Base-by-base conservation (phyloP, 2,888 invertebrate genomes). In the Allygus modestus region DNA sequence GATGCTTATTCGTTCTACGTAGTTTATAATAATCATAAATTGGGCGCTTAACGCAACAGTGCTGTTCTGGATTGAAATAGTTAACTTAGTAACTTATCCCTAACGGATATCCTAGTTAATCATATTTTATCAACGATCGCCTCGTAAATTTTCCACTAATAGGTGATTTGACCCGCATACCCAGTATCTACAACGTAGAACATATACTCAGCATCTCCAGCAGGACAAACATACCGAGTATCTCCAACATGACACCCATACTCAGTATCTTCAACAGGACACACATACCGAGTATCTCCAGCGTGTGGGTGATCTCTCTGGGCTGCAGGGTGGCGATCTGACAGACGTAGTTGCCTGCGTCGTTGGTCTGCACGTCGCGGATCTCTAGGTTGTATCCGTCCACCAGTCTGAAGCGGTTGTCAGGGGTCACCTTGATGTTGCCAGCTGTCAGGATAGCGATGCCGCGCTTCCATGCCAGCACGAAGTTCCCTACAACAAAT, bases 271-370 rank as follows among this genome's bases (percentile, higher is more conserved):
- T 12, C 46, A 15, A 11, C 37, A 11, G n/a, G n/a, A n/a, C n/a
- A n/a, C 1, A 46, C 46, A 23, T 90, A 94, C 94, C 94, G 85
- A 94, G 90, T 89, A 94, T 93, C 90, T 94, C 93, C 65, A 94
- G 92, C 71, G 93, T 93, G 89, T 94, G 94, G 82, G 93, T 93
- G 87, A 94, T 93, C 91, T 94, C 94, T 86, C 92, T 91, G 41
- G 94, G 94, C 87, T 93, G 92, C 88, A 93, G 91, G 51, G 93
- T 94, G 86, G 93, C 94, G 88, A 94, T 93, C 90, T 94, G 94
- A 90, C 94, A 94, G 85, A 94, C 92, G 89, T 94, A 94, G 90
- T 94, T 93, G 31, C 94, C 94, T 46, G 93, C 94, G 90, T 94
- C 94, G 89, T 93, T 92, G 69, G 93, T 92, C 87, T 92, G 92